Conservation (phyloP, 2,888 invertebrate species). For the Drosophila subquinaria region DNA sequence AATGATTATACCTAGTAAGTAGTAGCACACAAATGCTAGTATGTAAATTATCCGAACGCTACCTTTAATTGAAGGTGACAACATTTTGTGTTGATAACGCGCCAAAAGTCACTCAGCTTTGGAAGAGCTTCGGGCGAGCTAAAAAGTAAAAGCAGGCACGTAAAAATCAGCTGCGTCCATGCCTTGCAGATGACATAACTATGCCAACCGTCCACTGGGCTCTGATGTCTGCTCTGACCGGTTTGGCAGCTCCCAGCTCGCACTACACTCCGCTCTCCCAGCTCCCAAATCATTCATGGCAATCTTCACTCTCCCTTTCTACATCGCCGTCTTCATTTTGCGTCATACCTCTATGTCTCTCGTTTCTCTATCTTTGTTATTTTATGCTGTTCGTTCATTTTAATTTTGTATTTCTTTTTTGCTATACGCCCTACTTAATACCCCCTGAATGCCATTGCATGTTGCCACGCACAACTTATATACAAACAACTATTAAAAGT, state of each 20-base stretch:
- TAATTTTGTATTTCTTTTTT: conserved; percentile 24
- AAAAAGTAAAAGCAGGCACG: conserved; percentile 45
- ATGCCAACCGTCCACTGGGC: conserved; percentile 17
- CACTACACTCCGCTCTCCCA: conserved; percentile 30
- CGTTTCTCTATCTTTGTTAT: not conserved
- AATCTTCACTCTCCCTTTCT: conserved; percentile 55
- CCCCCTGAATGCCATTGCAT: conserved; percentile 51
- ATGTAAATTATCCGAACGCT: not conserved
- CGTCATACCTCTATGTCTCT: conserved; percentile 4
- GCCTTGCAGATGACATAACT: conserved; percentile 48
- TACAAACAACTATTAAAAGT: conserved; percentile 41
- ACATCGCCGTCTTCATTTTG: conserved; percentile 7
- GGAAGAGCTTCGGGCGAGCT: not conserved
- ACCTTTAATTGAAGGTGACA: conserved; percentile 3
- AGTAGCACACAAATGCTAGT: not conserved
- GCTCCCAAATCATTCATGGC: conserved; percentile 26
- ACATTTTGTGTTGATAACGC: not conserved
- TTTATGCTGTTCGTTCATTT: conserved; percentile 30
- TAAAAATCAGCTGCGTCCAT: conserved; percentile 38
- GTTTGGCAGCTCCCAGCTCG: conserved; percentile 43
- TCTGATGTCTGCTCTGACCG: conserved; percentile 44
- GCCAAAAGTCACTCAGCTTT: not conserved
- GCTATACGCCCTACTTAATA: conserved; percentile 65
- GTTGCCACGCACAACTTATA: conserved; percentile 49
- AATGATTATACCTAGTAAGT: not conserved